These are phyloP conservation scores for Noctua janthe DNA, from an alignment of 2,888 invertebrate genomes.

Conservation along the genomic window DNA sequence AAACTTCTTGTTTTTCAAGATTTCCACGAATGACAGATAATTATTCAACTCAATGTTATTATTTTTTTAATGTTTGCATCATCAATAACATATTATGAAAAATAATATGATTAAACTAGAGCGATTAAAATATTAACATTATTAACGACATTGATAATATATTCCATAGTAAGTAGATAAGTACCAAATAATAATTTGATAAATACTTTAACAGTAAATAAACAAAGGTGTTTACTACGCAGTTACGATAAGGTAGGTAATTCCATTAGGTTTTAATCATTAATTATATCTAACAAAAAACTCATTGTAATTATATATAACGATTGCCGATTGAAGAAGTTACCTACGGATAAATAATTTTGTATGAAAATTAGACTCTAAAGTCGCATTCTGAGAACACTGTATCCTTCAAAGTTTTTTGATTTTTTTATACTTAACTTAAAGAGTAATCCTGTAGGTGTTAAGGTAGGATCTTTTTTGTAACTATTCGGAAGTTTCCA, in stretches of 20 bases:
- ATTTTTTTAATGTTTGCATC: slow-evolving; percentile 1
- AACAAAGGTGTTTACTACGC: slow-evolving; percentile 57
- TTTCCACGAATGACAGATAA: slow-evolving; percentile 17
- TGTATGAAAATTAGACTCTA: background rate
- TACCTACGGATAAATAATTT: background rate
- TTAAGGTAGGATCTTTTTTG: background rate
- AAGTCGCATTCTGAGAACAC: background rate
- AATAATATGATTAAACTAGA: slow-evolving; percentile 30
- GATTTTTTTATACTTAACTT: background rate
- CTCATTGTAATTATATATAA: background rate
- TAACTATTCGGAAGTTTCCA: slow-evolving; percentile 1
- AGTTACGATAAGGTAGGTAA: slow-evolving; percentile 12
- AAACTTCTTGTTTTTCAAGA: background rate
- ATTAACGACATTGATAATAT: slow-evolving; percentile 66
- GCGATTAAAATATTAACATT: slow-evolving; percentile 49
- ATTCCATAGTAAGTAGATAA: slow-evolving; percentile 44
- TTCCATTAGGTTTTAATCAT: slow-evolving; percentile 5
- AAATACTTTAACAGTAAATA: slow-evolving; percentile 49
- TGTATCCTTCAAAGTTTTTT: background rate
- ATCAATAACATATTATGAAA: slow-evolving; percentile 13
- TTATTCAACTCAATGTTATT: slow-evolving; percentile 15
- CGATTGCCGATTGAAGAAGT: background rate
- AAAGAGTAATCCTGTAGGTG: background rate
- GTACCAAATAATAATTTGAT: slow-evolving; percentile 52
- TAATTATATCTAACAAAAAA: background rate